Conservation (phyloP, 2,888 invertebrate species). For the Allophyes oxyacanthae region DNA sequence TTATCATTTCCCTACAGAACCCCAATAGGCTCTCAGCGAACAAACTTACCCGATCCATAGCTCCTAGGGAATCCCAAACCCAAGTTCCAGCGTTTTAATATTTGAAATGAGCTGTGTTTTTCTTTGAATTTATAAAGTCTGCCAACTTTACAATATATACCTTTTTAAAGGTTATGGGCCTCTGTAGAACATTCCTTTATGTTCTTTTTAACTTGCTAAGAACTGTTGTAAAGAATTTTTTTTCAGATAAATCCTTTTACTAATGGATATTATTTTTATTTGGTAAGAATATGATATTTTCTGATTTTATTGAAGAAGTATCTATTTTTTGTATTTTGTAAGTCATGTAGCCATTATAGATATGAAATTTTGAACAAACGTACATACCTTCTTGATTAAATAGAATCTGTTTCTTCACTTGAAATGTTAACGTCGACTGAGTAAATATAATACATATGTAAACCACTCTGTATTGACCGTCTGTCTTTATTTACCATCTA, state of each 20-base stretch:
- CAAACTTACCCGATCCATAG: conserved; percentile 37
- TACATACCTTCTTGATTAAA: neutral
- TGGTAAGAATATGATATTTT: conserved; percentile 6
- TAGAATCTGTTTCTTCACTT: neutral
- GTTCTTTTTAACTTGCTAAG: conserved; percentile 52
- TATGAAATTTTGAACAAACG: conserved; percentile 6
- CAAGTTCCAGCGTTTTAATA: conserved; percentile 67
- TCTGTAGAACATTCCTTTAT: conserved; percentile 50
- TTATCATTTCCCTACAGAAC: conserved; percentile 28
- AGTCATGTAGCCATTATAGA: conserved; percentile 4
- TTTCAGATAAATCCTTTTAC: conserved; percentile 39
- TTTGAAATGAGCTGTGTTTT: conserved; percentile 71
- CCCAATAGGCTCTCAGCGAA: conserved; percentile 18
- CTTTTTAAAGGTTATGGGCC: conserved; percentile 60
- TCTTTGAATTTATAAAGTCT: conserved; percentile 64
- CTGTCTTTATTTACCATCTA: conserved; percentile 27
- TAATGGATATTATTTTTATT: conserved; percentile 29
- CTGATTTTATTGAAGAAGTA: conserved; percentile 36
- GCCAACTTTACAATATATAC: conserved; percentile 60
- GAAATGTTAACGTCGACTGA: conserved; percentile 5
- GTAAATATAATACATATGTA: conserved; percentile 32
- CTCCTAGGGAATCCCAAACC: conserved; percentile 47
- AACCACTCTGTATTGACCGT: conserved; percentile 19
- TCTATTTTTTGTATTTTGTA: neutral
- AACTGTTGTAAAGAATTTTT: conserved; percentile 40